Evolutionary conservation across 2,113 vertebrate species (phyloP), one percentile per base, ranked within the genome.

Genomic region (Rousettus leschenaultii): DNA sequence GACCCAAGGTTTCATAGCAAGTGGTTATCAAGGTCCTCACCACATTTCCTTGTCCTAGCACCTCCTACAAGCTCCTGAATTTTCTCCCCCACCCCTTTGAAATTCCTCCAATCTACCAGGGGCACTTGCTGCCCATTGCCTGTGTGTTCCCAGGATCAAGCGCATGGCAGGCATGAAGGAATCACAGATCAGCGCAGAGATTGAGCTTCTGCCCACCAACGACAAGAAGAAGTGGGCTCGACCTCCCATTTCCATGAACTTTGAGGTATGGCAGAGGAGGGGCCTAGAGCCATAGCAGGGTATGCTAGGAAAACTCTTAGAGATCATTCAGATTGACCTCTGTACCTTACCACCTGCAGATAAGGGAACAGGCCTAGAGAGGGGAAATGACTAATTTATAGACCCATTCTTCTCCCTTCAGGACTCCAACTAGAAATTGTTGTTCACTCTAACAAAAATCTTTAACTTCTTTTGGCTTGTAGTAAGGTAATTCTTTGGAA

Each of bases 161-260:
- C 99, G 99, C 57, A 99, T 99, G 99, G 99, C 99, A 89, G 99
- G 99, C 94, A 99, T 99, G 99, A 99, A 99, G 99, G 99, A 99
- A 98, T 99, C 99, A 26, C 99, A 99, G 98, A 99, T 99, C 98
- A 99, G 99, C 1, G 99, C 99, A 0, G 99, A 99, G 98, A 99
- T 99, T 14, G 99, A 99, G 98, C 99, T 99, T 96, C 98, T 99
- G 96, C 99, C 99, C 91, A 99, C 99, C 96, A 99, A 99, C 8
- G 99, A 99, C 97, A 99, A 99, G 98, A 99, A 99, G 99, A 99
- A 99, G 97, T 99, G 99, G 99, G 99, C 99, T 95, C 99, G 99
- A 70, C 99, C 99, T 91, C 99, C 99, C 8, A 99, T 99, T 98
- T 99, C 99, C 96, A 99, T 99, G 99, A 99, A 99, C 99, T 99